Evolutionary conservation across 2,113 vertebrate species (phyloP).

Genomic region (Hypocryptadius cinnamomeus): DNA sequence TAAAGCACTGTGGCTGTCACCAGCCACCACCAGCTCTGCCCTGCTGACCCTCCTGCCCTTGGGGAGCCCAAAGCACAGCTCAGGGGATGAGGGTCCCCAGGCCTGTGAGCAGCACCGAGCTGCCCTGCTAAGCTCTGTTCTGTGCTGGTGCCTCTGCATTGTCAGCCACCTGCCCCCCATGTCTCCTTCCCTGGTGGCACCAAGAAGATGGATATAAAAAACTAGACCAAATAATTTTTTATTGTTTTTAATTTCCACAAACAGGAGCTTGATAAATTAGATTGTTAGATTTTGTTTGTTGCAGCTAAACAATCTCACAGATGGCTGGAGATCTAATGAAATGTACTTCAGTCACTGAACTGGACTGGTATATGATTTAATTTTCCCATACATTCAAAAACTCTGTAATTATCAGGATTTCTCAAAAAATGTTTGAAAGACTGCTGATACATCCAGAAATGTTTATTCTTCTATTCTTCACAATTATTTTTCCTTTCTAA

Average conservation of each 20-base stretch:
- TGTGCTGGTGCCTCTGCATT: rapidly evolving
- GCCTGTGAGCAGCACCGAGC: rapidly evolving
- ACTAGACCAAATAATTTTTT: neutral
- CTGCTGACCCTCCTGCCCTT: neutral
- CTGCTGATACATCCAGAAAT: neutral
- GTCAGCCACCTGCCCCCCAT: rapidly evolving
- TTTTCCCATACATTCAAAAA: neutral
- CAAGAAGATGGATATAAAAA: neutral
- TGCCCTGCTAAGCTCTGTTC: neutral
- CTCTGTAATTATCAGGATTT: neutral
- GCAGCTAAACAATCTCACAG: neutral
- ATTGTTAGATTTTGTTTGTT: constrained; percentile 13
- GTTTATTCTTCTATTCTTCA: neutral
- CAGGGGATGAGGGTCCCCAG: rapidly evolving
- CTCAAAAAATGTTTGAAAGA: neutral
- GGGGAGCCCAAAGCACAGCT: neutral
- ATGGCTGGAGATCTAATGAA: neutral
- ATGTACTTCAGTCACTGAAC: neutral
- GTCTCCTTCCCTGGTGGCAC: neutral
- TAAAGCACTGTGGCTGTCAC: neutral
- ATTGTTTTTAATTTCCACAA: constrained; percentile 8
- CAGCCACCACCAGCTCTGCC: neutral
- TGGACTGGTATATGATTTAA: neutral
- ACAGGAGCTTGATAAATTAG: neutral
- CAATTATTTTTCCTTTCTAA: neutral